Evolutionary conservation across 2,113 vertebrate species (phyloP), one percentile per base, ranked within the genome.

Genomic region (Colistium nudipinnis): DNA sequence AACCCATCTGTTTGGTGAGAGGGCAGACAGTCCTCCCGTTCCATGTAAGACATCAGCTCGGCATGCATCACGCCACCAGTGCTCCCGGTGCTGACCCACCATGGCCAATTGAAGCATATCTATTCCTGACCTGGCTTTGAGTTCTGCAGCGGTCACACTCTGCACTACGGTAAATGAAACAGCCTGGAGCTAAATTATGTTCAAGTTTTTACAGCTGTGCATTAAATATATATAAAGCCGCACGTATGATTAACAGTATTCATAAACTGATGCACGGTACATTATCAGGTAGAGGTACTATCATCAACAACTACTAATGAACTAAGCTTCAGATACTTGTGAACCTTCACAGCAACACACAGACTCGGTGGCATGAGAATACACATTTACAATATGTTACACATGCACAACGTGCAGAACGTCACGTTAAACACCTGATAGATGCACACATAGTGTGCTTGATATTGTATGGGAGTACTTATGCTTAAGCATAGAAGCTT

Each of bases 261-360:
- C 6, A 35, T 36, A 11, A 31, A 10, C 14, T 28, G 5, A 25
- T 36, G 22, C 28, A 17, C 6, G 44, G 35, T 22, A 51, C 4
- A 39, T 53, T 20, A 19, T 3, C 3, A 49, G 22, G 1, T 7
- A 7, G 14, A 7, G 12, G 47, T 25, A 25, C n/a, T n/a, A n/a
- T n/a, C n/a, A 25, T 7, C 24, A 48, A 24, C 24, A 27, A 27
- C 4, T 35, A 6, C 19, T 59, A 11, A 51, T 13, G 45, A 51
- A 43, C 35, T 3, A 44, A 47, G 4, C 12, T 47, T 22, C 20
- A 14, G 24, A 47, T 24, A 24, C 19, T 13, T 43, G 14, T 22
- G n/a, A 44, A 44, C 41, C 12, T 12, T 39, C 45, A 59, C 16
- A 51, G 20, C 43, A 6, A 61, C 39, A 65, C 41, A 51, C 19